phyloP scores from a whole-genome alignment of 2,888 invertebrate species.

The Chouioia cunea region DNA sequence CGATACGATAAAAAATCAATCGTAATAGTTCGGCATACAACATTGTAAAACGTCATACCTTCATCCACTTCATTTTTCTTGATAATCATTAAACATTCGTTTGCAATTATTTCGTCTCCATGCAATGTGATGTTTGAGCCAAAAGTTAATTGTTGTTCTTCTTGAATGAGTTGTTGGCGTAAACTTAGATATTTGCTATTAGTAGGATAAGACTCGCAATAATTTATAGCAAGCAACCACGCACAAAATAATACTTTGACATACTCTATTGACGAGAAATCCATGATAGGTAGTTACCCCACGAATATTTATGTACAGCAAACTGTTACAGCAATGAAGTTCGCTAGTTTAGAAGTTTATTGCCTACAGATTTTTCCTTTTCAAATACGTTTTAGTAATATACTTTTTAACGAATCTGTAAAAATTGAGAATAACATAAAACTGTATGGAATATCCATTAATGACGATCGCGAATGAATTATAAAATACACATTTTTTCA shows the following conservation, averaged over 20 bases:
- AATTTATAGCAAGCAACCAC: neutral
- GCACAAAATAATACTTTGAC: no score
- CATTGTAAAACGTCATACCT: slow-evolving; percentile 67
- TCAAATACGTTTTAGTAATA: neutral
- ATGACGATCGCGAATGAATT: neutral
- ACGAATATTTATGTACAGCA: no score
- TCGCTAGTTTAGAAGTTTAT: neutral
- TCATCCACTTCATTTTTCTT: slow-evolving; percentile 72
- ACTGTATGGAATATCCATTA: neutral
- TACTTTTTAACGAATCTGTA: no score
- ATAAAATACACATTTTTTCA: neutral
- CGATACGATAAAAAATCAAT: no score
- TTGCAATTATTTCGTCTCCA: slow-evolving; percentile 70
- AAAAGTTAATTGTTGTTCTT: slow-evolving; percentile 69
- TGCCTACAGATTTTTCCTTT: neutral
- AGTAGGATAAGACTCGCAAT: neutral
- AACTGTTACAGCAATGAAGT: neutral
- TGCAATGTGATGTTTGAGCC: slow-evolving; percentile 71
- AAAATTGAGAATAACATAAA: neutral
- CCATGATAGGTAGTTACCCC: no score
- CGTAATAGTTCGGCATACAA: no score
- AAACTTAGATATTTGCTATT: slow-evolving; percentile 53
- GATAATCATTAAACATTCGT: slow-evolving; percentile 73
- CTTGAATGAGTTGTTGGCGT: slow-evolving; percentile 69
- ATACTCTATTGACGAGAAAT: no score